These are phyloP conservation scores for Serinus canaria DNA, from an alignment of 2,113 vertebrate species.

Conservation along the genomic window DNA sequence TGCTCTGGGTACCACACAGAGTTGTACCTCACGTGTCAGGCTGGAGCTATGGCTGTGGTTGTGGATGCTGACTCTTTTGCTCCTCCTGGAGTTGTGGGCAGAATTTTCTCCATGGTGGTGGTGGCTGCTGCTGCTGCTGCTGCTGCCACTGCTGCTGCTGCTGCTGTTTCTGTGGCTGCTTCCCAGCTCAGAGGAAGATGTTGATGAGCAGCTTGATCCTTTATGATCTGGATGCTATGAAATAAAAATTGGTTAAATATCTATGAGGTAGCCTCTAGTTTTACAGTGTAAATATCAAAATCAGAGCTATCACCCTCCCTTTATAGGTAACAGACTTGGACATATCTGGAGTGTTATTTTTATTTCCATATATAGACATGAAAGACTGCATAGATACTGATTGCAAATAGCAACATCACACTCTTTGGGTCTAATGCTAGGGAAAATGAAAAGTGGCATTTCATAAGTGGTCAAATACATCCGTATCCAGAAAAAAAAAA, in stretches of 20 bases:
- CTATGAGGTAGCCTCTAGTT: not conserved
- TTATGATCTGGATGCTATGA: not conserved
- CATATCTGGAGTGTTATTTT: not conserved
- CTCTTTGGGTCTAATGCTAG: not conserved
- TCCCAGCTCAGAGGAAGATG: constrained; percentile 27
- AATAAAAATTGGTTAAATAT: not conserved
- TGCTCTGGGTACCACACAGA: not conserved
- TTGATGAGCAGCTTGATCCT: not conserved
- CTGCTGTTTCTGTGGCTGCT: not conserved
- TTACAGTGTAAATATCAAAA: not conserved
- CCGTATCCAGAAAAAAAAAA: not conserved
- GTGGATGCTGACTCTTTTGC: not conserved
- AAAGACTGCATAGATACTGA: not conserved
- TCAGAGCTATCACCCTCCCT: not conserved
- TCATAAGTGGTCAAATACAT: not conserved
- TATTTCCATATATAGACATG: not conserved
- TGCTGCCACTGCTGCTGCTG: not conserved
- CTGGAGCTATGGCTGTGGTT: not conserved
- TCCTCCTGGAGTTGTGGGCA: not conserved
- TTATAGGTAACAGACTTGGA: not conserved
- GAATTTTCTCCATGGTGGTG: not conserved
- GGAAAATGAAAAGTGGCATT: not conserved
- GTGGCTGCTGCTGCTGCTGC: not conserved
- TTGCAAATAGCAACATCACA: not conserved
- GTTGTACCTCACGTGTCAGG: not conserved